Conservation (phyloP, 2,888 invertebrate species). For the Zaprionus lineosus region DNA sequence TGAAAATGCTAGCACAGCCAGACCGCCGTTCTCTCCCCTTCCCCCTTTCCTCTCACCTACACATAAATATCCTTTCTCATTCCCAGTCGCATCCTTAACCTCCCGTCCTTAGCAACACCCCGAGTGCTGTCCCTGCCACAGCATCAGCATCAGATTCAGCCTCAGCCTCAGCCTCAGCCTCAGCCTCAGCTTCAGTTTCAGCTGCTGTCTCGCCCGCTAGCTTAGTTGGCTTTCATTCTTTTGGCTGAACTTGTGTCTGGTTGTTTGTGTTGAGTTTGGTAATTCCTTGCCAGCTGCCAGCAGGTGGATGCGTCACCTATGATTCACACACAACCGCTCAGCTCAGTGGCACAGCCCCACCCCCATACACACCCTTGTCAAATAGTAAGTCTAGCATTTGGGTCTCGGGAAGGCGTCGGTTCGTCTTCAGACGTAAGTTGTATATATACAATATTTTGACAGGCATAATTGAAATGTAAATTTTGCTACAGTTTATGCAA, state of each 20-base stretch:
- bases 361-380: neutral
- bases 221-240: too few species aligned
- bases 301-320: conserved; percentile 48
- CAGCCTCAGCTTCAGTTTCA: too few species aligned
- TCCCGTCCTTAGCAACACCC: too few species aligned
- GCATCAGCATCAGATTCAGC: too few species aligned
- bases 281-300: conserved; percentile 4
- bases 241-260: conserved; percentile 8
- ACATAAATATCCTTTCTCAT: neutral
- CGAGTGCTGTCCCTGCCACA: too few species aligned
- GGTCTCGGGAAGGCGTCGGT: conserved; percentile 9
- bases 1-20: conserved; percentile 70
- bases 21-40: too few species aligned
- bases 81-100: too few species aligned
- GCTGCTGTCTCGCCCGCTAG: too few species aligned
- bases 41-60: conserved; percentile 1
- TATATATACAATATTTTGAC: conserved; percentile 38
- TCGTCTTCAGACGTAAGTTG: conserved; percentile 30
- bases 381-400: neutral
- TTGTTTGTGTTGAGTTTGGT: conserved; percentile 8
- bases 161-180: too few species aligned
- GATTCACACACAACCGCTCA: conserved; percentile 20
- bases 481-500: conserved; percentile 49
- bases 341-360: neutral
- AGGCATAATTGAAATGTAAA: conserved; percentile 73